A percentile compares a stretch with the other conserved stretches of the same genome.
Conservation (phyloP, 1,140 invertebrate species). For the Hypothenemus hampei region DNA sequence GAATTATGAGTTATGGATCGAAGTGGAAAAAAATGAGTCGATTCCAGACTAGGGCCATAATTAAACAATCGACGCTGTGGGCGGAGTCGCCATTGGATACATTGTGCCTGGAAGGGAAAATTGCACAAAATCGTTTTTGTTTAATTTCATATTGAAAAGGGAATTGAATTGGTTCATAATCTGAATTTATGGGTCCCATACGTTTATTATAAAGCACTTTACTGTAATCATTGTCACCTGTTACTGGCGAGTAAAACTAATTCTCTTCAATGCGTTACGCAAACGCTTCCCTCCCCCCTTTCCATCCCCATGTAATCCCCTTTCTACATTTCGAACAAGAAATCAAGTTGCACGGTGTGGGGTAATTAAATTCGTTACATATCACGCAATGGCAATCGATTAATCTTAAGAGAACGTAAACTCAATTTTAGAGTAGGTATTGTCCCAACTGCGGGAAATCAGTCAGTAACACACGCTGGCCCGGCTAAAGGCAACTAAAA, state of each 20-base stretch:
- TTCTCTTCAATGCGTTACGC: background rate
- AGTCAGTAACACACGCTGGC: too few relatives aligned
- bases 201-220: background rate
- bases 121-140: background rate
- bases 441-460: too few relatives aligned
- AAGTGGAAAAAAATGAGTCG: conserved; percentile 9
- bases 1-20: conserved; percentile 4
- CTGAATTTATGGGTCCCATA: background rate
- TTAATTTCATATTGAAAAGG: background rate
- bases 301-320: background rate
- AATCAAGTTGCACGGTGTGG: background rate
- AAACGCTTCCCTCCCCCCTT: too few relatives aligned
- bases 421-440: too few relatives aligned
- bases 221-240: background rate
- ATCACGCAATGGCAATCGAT: too few relatives aligned
- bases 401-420: too few relatives aligned
- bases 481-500: too few relatives aligned
- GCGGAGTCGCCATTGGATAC: background rate
- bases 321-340: background rate
- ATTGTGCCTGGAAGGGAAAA: background rate
- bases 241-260: background rate
- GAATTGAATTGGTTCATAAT: background rate
- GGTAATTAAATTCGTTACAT: background rate
- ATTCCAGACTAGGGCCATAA: conserved; percentile 7
- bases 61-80: conserved; percentile 11